phyloP scores from a whole-genome alignment of 1,140 invertebrate genomes.

The Caerostris extrusa region DNA sequence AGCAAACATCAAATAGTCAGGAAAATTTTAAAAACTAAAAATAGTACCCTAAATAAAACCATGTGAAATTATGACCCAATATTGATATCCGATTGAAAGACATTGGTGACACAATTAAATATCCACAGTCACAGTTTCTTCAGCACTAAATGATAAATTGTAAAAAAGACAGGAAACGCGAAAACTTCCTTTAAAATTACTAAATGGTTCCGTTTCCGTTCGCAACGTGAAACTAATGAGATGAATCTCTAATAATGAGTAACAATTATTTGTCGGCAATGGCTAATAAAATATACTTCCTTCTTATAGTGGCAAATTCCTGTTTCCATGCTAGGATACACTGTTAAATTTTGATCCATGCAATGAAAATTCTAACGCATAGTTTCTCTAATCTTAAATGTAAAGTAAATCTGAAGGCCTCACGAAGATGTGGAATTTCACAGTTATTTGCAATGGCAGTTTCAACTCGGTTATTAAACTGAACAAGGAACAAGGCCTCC shows the following conservation, averaged over 20 bases:
- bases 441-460: too few species aligned
- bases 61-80: neutral
- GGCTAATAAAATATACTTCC: neutral
- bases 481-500: too few species aligned
- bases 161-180: slow-evolving; percentile 17
- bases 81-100: neutral
- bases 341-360: too few species aligned
- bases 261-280: neutral
- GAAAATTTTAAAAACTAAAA: neutral
- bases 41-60: neutral
- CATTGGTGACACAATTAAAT: slow-evolving; percentile 3
- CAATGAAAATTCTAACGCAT: too few species aligned
- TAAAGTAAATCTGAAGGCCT: too few species aligned
- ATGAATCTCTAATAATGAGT: neutral
- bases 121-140: neutral
- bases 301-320: neutral
- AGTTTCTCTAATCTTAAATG: too few species aligned
- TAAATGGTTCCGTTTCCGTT: slow-evolving; percentile 43
- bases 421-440: too few species aligned
- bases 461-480: too few species aligned
- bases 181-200: slow-evolving; percentile 31
- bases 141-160: neutral
- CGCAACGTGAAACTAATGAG: slow-evolving; percentile 34
- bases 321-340: neutral
- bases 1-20: too few species aligned